Base-by-base conservation (phyloP, 2,113 vertebrate species). In the Albula glossodonta region DNA sequence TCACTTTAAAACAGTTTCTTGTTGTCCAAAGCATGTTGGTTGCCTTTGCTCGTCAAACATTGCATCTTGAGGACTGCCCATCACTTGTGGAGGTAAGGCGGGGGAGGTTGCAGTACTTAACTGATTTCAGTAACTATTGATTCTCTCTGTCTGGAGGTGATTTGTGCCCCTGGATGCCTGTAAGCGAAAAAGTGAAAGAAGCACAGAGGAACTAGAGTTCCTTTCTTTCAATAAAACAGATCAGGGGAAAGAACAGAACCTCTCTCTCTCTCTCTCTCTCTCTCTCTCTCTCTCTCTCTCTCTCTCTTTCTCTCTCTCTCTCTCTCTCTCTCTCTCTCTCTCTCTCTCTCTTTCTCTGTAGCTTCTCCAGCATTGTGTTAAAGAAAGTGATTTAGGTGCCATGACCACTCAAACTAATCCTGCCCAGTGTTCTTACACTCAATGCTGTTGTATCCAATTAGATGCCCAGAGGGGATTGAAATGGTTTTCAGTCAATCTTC, bases 91-190 rank as follows among this genome's bases (percentile, higher is more conserved):
- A 80, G 84, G 87, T 87, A 89, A 91, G 89, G 89, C n/a, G 51
- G 85, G 87, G 84, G 85, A 88, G 90, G 93, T 89, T 91, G 89
- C 87, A 87, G 88, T 82, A 87, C 85, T 88, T 80, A 78, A 89
- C 88, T 92, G 92, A 93, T 92, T 92, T 91, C 92, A 86, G 85
- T 79, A 81, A 87, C 90, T 85, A 87, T 86, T 94, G 93, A 94
- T 94, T 93, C 92, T 93, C 92, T 91, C 90, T 85, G 89, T 82
- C 89, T 89, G 89, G 85, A 80, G 86, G 84, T 88, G 90, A 94
- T 93, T 91, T 90, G 89, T 90, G 89, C 90, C 87, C 78, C 87
- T 87, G 80, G 25, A 53, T 85, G 77, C 60, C 60, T 19, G 17
- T 12, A 66, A 86, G 89, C 84, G 31, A 90, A 85, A 81, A 48